These are phyloP conservation scores for Homarus gammarus DNA, from an alignment of 2,888 invertebrate genomes.

Conservation along the genomic window DNA sequence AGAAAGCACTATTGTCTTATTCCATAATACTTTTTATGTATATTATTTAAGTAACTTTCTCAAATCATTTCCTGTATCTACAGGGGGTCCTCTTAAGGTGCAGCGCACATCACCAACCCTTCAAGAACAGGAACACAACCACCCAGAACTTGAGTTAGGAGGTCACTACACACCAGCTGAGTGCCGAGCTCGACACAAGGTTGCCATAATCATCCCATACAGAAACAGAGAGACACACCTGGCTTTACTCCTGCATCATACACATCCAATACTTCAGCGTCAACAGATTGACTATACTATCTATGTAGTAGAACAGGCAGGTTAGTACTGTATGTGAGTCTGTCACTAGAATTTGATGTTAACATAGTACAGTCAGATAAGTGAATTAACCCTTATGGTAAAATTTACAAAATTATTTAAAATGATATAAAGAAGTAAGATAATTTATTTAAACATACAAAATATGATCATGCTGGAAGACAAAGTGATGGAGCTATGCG, in stretches of 20 bases:
- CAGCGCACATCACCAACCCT: too few species aligned
- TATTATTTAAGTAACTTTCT: not conserved
- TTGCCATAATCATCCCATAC: too few species aligned
- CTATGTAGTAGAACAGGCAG: constrained; percentile 94
- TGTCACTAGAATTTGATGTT: not conserved
- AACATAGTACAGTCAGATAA: too few species aligned
- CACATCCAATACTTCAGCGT: constrained; percentile 95
- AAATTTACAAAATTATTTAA: too few species aligned
- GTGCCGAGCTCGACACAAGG: constrained; percentile 88
- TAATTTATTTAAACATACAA: too few species aligned
- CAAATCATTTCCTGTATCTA: constrained; percentile 56
- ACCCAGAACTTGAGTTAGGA: constrained; percentile 86
- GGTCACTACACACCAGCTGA: constrained; percentile 90
- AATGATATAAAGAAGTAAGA: too few species aligned
- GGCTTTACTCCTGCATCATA: constrained; percentile 91
- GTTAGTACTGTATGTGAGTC: constrained; percentile 79
- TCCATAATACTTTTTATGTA: not conserved
- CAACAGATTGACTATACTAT: constrained; percentile 98
- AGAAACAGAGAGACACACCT: constrained; percentile 84
- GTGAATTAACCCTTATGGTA: too few species aligned
- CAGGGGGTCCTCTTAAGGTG: constrained; percentile 85
- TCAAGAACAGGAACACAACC: constrained; percentile 84
- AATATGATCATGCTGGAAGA: too few species aligned
- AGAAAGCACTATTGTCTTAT: too few species aligned
- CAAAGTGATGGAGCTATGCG: too few species aligned